Conservation (phyloP, 2,113 vertebrate species). For the Cervus canadensis region DNA sequence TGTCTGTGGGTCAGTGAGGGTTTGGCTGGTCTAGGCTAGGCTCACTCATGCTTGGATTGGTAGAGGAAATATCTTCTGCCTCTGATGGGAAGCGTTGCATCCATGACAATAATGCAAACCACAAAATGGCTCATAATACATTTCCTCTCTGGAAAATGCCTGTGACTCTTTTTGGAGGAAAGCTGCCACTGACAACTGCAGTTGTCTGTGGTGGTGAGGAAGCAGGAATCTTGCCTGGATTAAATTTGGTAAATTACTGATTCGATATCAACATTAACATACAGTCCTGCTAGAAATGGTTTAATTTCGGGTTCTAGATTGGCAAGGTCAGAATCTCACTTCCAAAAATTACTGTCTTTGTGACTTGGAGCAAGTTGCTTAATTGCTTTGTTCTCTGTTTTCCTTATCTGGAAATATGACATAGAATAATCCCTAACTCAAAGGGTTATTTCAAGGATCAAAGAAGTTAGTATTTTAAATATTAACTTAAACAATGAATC, state of each 20-base stretch:
- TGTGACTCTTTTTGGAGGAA: neutral
- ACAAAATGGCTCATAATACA: neutral
- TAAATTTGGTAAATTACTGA: neutral
- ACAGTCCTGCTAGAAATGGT: neutral
- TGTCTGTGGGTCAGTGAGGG: neutral
- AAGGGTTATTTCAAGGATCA: neutral
- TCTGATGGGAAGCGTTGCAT: neutral
- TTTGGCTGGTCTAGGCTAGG: neutral
- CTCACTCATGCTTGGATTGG: neutral
- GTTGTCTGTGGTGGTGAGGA: neutral
- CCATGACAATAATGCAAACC: neutral
- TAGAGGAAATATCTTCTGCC: neutral
- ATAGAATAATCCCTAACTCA: neutral
- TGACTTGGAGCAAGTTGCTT: neutral
- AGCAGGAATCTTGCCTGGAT: neutral
- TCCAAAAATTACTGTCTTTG: neutral
- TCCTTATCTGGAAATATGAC: neutral
- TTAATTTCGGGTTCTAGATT: neutral
- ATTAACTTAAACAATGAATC: neutral
- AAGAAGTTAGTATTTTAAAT: neutral
- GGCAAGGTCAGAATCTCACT: neutral
- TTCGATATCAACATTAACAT: neutral
- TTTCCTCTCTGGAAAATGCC: neutral
- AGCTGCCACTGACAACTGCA: neutral
- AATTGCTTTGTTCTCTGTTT: neutral